These are phyloP conservation scores for Amaurobius ferox DNA, from an alignment of 2,888 invertebrate species.

Conservation along the genomic window DNA sequence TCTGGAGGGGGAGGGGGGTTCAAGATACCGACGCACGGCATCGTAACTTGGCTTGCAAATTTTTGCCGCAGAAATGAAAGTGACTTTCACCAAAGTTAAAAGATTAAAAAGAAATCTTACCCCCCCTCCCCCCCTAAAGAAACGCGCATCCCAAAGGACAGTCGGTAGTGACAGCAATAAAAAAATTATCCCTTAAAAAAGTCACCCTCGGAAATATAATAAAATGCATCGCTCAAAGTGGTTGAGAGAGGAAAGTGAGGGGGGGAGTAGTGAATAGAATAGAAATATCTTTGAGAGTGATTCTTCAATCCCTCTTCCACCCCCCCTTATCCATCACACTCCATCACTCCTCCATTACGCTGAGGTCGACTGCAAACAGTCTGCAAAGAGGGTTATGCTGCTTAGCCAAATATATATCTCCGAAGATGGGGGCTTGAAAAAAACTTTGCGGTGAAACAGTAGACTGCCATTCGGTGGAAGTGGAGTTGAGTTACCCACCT, in stretches of 20 bases:
- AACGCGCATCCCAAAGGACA: no score
- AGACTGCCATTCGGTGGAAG: neutral
- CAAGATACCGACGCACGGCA: no score
- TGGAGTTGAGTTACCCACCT: no score
- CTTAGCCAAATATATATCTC: neutral
- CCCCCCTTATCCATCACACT: slow-evolving; percentile 34
- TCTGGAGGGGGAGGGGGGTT: no score
- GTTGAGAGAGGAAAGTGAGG: neutral
- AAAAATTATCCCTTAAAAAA: no score
- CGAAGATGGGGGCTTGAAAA: neutral
- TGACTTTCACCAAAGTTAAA: no score
- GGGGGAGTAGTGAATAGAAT: neutral
- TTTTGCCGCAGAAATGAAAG: no score
- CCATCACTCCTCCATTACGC: slow-evolving; percentile 61
- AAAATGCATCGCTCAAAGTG: neutral
- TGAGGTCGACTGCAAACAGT: slow-evolving; percentile 49
- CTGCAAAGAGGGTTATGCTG: neutral
- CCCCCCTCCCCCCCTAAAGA: no score
- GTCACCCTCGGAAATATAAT: no score
- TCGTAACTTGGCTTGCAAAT: no score
- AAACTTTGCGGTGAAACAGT: neutral
- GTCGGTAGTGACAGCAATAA: no score
- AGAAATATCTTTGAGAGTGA: neutral
- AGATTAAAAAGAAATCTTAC: no score
- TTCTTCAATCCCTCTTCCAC: neutral